Base-by-base conservation (phyloP, 2,888 invertebrate species). In the Leptarthrus brevirostris region DNA sequence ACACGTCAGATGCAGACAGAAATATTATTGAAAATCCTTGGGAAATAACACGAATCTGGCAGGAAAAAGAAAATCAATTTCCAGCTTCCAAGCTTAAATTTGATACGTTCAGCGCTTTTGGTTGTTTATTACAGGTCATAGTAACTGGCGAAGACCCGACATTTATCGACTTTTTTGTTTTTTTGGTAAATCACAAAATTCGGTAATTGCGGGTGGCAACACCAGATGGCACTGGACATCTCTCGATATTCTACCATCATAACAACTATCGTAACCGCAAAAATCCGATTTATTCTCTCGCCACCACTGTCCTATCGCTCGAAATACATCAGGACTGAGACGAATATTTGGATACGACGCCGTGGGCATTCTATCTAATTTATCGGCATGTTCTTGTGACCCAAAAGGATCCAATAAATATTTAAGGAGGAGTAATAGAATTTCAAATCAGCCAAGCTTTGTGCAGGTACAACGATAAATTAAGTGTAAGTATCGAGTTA, bases 341-440 rank as follows among this genome's bases (percentile, higher is more conserved):
- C n/a, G n/a, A n/a, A n/a, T n/a, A n/a, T n/a, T 49, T 36, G 58
- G 20, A 58, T 20, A 36, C n/a, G 3, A 40, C 56, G 36, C 34
- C 72, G 36, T 52, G 58, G 64, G 24, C 47, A 47, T n/a, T 66
- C 24, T 20, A 2, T 47, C 16, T 66, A 66, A 66, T 66, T 66
- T 66, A 66, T 66, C 14, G 64, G n/a, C 64, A 47, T 66, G 47
- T 66, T 47, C 47, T 47, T 22, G 26, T 26, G 64, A 47, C 64
- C 64, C 64, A 47, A 66, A 66, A 66, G 44, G 64, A 24, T 47
- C 26, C 64, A 66, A 74, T 74, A 74, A 74, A 74, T 74, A 74
- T 74, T 74, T 74, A 69, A 74, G 74, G 40, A 66, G 26, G 34
- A 54, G 69, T 72, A 74, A 74, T 74, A 74, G 74, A 74, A 74